Evolutionary conservation across 2,888 invertebrate genomes (phyloP), one percentile per base, ranked within the genome.

Genomic region (Phaedon cochleariae): DNA sequence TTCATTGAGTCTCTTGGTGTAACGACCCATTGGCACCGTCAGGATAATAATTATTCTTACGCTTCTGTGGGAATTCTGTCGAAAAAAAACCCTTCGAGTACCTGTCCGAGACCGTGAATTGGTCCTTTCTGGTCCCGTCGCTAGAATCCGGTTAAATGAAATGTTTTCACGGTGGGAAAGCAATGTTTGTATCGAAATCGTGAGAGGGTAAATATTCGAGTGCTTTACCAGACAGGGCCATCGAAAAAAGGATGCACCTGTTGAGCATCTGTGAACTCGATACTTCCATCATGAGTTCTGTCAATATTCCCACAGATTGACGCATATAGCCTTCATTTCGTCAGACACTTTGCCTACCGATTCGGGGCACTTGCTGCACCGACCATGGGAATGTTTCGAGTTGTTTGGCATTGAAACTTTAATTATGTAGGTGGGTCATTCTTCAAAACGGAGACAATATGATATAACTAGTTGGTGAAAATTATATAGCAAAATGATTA

Each of bases 191-290:
- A 74, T 73, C 74, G 71, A 71, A 71, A 69, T 73, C 73, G 74
- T 76, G 76, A 74, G 75, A 76, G 76, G 75, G 74, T 73, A 76
- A 76, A 76, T 75, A 74, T 68, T 71, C 65, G 68, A 72, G 72
- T 73, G 71, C 73, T 76, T 73, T 73, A 74, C 74, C 73, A 65
- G 12, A 1, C 54, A 3, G 41, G 20, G 15, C 41, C 45, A 57
- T 37, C 70, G 66, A 60, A 60, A 67, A 73, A 72, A 77, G 76
- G 76, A 76, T 71, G 73, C 75, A 75, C 75, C 75, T 75, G 75
- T 74, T 73, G 55, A 49, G 63, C 67, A 68, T 66, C 62, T 67
- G 67, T 72, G 70, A 73, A 73, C 70, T 67, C 67, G 73, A 74
- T 73, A 72, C 67, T 70, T 65, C 58, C 46, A n/a, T n/a, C n/a